These are phyloP conservation scores for Melanostigma gelatinosum DNA, from an alignment of 2,113 vertebrate species.

Conservation along the genomic window DNA sequence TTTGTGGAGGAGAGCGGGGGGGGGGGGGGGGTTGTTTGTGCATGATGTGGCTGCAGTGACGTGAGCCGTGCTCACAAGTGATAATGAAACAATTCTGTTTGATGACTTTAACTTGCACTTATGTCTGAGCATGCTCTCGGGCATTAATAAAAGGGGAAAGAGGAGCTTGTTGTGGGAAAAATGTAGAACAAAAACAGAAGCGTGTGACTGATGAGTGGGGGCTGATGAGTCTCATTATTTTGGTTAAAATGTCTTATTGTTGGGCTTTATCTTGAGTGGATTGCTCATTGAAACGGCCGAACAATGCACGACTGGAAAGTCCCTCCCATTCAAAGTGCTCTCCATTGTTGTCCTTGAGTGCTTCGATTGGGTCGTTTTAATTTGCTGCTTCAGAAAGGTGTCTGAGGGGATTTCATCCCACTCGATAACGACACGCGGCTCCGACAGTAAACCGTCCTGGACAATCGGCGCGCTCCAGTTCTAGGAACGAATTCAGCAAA, in stretches of 20 bases:
- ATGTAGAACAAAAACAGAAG: neutral
- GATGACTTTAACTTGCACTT: conserved; percentile 34
- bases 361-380: conserved; percentile 16
- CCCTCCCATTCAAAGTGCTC: neutral
- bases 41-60: conserved; percentile 45
- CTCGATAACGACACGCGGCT: neutral
- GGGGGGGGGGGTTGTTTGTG: conserved; percentile 34
- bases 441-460: too few species aligned
- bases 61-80: conserved; percentile 9
- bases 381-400: conserved; percentile 13
- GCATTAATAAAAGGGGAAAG: neutral
- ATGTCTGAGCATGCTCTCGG: neutral
- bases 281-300: conserved; percentile 53
- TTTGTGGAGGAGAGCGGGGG: conserved; percentile 13
- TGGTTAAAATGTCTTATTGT: conserved; percentile 23
- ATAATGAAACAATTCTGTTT: conserved; percentile 36
- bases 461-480: neutral
- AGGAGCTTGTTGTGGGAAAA: neutral
- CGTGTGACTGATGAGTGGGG: neutral
- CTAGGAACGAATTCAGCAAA: neutral
- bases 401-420: neutral
- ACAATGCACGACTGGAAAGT: conserved; percentile 54
- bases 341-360: conserved; percentile 59
- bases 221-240: neutral
- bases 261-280: conserved; percentile 51